Percentiles rank a stretch among this genome's conserved stretches.
phyloP scores from a whole-genome alignment of 2,888 invertebrate genomes.

The Thereva nobilitata region DNA sequence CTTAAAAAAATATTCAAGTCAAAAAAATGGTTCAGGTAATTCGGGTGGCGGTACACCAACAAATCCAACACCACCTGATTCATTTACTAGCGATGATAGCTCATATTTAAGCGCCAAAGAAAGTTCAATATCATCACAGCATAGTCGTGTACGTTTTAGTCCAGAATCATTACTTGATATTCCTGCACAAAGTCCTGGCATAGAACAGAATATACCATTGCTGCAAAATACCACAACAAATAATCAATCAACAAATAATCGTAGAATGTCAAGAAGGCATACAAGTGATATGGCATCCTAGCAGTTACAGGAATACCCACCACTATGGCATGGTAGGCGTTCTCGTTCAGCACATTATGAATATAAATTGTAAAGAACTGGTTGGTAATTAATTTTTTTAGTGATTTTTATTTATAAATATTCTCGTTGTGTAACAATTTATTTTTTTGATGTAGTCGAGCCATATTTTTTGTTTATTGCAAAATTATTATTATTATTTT shows the following conservation, averaged over 20 bases:
- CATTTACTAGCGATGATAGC: constrained; percentile 83
- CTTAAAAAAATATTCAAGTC: constrained; percentile 70
- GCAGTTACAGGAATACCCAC: constrained; percentile 52
- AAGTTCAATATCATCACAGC: constrained; percentile 68
- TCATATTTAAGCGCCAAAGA: constrained; percentile 87
- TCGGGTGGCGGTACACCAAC: constrained; percentile 70
- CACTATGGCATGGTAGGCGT: constrained; percentile 55
- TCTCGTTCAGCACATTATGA: constrained; percentile 58
- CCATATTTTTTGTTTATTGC: no score
- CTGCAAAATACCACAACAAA: constrained; percentile 23
- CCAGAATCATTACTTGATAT: constrained; percentile 73
- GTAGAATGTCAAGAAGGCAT: constrained; percentile 49
- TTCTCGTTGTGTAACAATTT: no score
- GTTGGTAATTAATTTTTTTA: constrained; percentile 12
- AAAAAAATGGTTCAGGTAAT: constrained; percentile 46
- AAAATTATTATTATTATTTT: no score
- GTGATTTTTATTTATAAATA: neutral
- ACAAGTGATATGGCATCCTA: constrained; percentile 54
- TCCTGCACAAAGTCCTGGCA: constrained; percentile 20
- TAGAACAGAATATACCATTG: constrained; percentile 45
- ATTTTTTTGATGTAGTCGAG: no score
- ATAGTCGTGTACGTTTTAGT: constrained; percentile 75
- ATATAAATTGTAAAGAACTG: constrained; percentile 51
- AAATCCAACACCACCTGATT: constrained; percentile 84
- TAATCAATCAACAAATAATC: constrained; percentile 35